A percentile compares a stretch with the other conserved stretches of the same genome.
Evolutionary conservation across 1,140 invertebrate species (phyloP).

Genomic region (Helicoverpa armigera): DNA sequence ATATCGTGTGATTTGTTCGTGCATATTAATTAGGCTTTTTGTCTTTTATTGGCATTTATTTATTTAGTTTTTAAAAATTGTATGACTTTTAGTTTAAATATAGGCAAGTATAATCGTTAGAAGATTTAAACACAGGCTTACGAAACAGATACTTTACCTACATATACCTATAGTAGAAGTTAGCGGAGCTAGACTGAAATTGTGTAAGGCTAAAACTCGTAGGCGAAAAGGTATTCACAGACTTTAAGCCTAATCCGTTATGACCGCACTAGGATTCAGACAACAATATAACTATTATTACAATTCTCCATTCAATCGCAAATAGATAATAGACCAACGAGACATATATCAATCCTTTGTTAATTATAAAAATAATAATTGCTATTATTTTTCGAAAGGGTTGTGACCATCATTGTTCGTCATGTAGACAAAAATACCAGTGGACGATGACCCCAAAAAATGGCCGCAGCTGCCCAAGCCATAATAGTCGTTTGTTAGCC

Average conservation of each 20-base stretch:
- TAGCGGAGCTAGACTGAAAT: background rate
- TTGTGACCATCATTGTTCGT: slow-evolving; percentile 51
- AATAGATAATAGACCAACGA: slow-evolving; percentile 1
- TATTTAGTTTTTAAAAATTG: too few species aligned
- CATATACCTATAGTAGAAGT: background rate
- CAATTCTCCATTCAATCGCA: slow-evolving; percentile 6
- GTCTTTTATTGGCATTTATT: background rate
- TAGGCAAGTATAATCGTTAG: background rate
- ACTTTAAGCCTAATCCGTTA: background rate
- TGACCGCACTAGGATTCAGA: background rate
- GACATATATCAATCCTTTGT: background rate
- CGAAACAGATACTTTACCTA: background rate
- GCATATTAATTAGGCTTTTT: background rate
- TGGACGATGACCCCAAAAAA: slow-evolving; percentile 80
- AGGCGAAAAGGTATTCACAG: slow-evolving; percentile 15
- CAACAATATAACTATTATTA: slow-evolving; percentile 14
- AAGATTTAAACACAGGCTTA: background rate
- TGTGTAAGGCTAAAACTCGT: slow-evolving; percentile 17
- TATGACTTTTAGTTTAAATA: background rate
- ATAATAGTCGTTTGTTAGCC: slow-evolving; percentile 73
- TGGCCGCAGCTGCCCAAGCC: slow-evolving; percentile 75
- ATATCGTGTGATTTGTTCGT: background rate
- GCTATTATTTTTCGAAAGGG: slow-evolving; percentile 53
- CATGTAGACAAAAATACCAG: slow-evolving; percentile 60
- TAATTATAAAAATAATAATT: slow-evolving; percentile 28